Evolutionary conservation across 2,888 invertebrate species (phyloP), one percentile per base, ranked within the genome.

Genomic region (Tolmerus cingulatus): DNA sequence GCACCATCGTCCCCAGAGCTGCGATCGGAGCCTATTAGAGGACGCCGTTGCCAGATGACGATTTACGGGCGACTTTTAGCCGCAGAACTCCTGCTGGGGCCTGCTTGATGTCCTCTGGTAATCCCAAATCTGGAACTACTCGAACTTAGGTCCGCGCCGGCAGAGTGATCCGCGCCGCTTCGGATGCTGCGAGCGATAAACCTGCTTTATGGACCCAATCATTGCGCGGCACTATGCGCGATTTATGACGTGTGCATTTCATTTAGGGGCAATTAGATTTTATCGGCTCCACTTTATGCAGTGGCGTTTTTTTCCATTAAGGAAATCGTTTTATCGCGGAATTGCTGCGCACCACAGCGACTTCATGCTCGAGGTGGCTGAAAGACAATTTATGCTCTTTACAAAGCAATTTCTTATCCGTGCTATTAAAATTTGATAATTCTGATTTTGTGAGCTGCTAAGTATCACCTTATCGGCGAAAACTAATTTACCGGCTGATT

Each of bases 201-300:
- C 66, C 27, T 74, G 43, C 84, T 87, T 87, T 87, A 87, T 87
- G 84, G 87, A 77, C 30, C 30, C 76, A 87, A 84, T 57, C 87
- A 85, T 74, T 27, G 85, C 77, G 37, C 87, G 37, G 87, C 51
- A 87, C 79, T 81, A 81, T 87, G 43, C 30, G 51, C 82, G 78
- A 87, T 87, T 87, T 87, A 87, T 87, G 85, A 87, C 74, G 87
- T 87, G 87, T 87, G 87, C 87, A 87, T 87, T 85, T 87, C 85
- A 85, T 85, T 85, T 85, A 87, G 57, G 66, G 85, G 78, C 85
- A 87, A 87, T 87, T 87, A 87, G 87, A 84, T 87, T 87, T 85
- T 87, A 87, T 87, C 87, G 84, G 46, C 40, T 84, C 84, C 37
- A 77, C 76, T 87, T 87, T 51, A 86, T 78, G 86, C 37, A 66